Conservation (phyloP, 2,888 invertebrate genomes). For the Caenorhabditis doughertyi region DNA sequence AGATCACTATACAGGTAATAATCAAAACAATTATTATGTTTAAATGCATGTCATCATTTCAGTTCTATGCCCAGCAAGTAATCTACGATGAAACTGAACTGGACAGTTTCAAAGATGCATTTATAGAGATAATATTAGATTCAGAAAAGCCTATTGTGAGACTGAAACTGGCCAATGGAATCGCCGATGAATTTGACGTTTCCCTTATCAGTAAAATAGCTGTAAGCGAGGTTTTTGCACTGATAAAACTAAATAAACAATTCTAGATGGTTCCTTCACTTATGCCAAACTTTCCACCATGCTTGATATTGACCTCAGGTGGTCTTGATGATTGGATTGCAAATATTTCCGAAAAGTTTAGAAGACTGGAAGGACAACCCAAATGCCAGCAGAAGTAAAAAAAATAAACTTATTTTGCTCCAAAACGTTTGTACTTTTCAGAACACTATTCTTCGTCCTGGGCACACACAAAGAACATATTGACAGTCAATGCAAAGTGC, state of each 20-base stretch:
- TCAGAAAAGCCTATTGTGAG: neutral
- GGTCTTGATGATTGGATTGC: neutral
- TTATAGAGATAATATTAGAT: neutral
- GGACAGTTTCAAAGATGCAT: neutral
- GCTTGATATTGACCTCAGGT: neutral
- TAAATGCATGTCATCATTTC: too few relatives aligned
- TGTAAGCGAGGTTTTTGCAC: neutral
- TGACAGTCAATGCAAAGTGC: neutral
- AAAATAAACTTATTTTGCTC: neutral
- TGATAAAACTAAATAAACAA: too few relatives aligned
- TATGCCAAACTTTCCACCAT: neutral
- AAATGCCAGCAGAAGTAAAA: constrained; percentile 2
- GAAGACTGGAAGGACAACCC: neutral
- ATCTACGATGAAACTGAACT: constrained; percentile 30
- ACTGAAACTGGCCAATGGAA: neutral
- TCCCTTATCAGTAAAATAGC: neutral
- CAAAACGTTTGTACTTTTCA: neutral
- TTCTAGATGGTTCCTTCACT: neutral
- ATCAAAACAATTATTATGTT: too few relatives aligned
- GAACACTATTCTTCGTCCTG: constrained; percentile 1
- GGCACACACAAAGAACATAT: neutral
- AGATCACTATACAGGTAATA: neutral
- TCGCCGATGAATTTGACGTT: neutral
- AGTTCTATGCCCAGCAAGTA: constrained; percentile 26
- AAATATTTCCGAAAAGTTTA: neutral